Conservation (phyloP, 1,140 invertebrate genomes). For the Drosophila tristis region DNA sequence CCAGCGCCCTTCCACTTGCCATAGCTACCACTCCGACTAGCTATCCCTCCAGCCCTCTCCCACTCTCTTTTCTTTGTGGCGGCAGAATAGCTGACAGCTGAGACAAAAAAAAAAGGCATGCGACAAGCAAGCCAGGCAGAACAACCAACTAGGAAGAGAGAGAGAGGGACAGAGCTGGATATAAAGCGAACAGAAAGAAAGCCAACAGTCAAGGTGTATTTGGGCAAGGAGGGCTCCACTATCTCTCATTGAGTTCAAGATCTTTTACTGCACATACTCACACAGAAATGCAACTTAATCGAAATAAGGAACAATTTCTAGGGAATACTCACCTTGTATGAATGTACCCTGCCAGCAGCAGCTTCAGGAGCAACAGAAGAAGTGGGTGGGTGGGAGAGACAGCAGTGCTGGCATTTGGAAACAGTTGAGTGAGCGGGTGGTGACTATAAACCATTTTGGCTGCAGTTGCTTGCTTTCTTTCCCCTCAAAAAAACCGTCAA, state of each 20-base stretch:
- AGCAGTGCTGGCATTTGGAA: slow-evolving; percentile 8
- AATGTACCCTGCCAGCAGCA: no score
- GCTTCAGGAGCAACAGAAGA: no score
- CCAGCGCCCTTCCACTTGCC: no score
- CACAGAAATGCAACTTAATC: no score
- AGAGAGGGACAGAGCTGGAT: no score
- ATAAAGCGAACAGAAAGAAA: no score
- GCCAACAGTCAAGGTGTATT: no score
- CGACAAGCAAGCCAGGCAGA: slow-evolving; percentile 21
- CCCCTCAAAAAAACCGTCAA: slow-evolving; percentile 32
- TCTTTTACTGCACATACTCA: no score
- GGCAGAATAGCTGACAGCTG: slow-evolving; percentile 42
- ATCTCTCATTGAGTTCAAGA: no score
- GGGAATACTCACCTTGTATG: no score
- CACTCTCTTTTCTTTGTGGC: not conserved
- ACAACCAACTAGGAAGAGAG: slow-evolving; percentile 20
- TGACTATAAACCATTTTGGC: slow-evolving; percentile 62
- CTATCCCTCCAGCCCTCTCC: not conserved
- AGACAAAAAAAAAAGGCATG: slow-evolving; percentile 49
- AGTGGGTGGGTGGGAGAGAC: not conserved
- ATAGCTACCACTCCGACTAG: not conserved
- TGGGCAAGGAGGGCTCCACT: no score
- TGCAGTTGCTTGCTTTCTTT: slow-evolving; percentile 13
- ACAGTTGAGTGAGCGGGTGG: not conserved
- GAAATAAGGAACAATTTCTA: no score